A percentile compares a stretch with the other conserved stretches of the same genome.
phyloP scores from a whole-genome alignment of 2,113 vertebrate species.

The Lonchura striata region DNA sequence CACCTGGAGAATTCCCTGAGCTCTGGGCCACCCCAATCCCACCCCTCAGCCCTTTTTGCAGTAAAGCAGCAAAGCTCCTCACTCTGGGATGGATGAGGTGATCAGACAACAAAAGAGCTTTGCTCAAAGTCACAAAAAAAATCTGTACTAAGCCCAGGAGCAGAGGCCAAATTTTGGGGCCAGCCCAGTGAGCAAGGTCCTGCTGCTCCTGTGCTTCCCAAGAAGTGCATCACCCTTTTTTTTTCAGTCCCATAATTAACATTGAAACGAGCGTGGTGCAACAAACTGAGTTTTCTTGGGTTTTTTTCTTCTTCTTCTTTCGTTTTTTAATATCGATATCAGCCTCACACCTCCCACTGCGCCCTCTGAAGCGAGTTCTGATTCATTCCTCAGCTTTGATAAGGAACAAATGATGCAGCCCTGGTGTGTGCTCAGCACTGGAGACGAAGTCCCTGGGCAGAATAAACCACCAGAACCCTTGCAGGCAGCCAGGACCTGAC shows the following conservation, averaged over 20 bases:
- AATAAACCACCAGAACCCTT: not conserved
- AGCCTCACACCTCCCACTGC: not conserved
- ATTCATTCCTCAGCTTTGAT: constrained; percentile 43
- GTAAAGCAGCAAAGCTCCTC: fast-evolving
- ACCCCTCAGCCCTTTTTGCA: not conserved
- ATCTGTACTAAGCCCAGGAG: not conserved
- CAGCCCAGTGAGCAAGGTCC: not conserved
- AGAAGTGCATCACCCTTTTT: not conserved
- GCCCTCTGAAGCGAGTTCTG: not conserved
- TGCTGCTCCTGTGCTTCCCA: not conserved
- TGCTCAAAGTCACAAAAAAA: fast-evolving
- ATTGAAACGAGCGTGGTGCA: not conserved
- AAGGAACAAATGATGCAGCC: constrained; percentile 58
- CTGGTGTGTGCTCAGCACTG: not conserved
- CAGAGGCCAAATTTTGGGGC: not conserved
- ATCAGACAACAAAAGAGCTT: not conserved
- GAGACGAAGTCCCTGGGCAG: not conserved
- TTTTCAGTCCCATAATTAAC: not conserved
- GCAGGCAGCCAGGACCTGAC: not conserved
- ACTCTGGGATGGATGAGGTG: fast-evolving
- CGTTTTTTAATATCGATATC: not conserved
- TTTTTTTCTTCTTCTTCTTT: not conserved
- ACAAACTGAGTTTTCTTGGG: not conserved
- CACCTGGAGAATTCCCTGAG: not conserved
- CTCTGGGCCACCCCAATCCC: not conserved